Percentiles rank a stretch among this genome's conserved stretches.
Evolutionary conservation across 1,140 invertebrate species (phyloP).

Genomic region (Goniozus legneri): DNA sequence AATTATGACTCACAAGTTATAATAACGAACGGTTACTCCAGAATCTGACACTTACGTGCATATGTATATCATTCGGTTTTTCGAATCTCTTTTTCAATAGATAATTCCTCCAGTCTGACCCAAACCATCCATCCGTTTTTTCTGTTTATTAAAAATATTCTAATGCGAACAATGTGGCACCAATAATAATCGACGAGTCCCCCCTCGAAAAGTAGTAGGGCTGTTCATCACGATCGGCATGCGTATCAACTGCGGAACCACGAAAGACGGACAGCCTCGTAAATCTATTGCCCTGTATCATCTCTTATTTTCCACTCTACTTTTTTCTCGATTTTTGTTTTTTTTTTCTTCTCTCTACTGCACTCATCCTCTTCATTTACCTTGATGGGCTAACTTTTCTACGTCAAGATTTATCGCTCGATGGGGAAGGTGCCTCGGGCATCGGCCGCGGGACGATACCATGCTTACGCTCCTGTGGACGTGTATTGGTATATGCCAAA

Average conservation of each 20-base stretch:
- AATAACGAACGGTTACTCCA: slow-evolving; percentile 40
- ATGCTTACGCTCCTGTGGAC: too few relatives aligned
- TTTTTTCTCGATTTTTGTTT: slow-evolving; percentile 16
- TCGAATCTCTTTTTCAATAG: too few relatives aligned
- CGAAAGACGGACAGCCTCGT: slow-evolving; percentile 41
- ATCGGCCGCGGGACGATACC: background rate
- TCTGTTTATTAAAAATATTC: too few relatives aligned
- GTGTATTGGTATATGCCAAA: too few relatives aligned
- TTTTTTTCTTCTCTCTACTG: background rate
- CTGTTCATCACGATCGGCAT: slow-evolving; percentile 18
- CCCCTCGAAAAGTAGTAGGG: too few relatives aligned
- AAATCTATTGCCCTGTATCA: slow-evolving; percentile 34
- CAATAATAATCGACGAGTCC: too few relatives aligned
- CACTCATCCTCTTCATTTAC: slow-evolving; percentile 1
- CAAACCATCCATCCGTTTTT: too few relatives aligned
- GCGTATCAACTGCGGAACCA: slow-evolving; percentile 16
- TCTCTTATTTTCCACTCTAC: slow-evolving; percentile 21
- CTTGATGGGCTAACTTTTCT: too few relatives aligned
- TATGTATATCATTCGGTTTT: too few relatives aligned
- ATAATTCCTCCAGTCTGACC: too few relatives aligned
- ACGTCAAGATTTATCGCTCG: slow-evolving; percentile 22
- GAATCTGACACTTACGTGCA: too few relatives aligned
- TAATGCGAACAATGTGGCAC: too few relatives aligned
- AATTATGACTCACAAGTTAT: slow-evolving; percentile 42
- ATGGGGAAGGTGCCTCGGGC: background rate